Evolutionary conservation across 2,888 invertebrate species (phyloP).

Genomic region (Temnothorax rugatulus): DNA sequence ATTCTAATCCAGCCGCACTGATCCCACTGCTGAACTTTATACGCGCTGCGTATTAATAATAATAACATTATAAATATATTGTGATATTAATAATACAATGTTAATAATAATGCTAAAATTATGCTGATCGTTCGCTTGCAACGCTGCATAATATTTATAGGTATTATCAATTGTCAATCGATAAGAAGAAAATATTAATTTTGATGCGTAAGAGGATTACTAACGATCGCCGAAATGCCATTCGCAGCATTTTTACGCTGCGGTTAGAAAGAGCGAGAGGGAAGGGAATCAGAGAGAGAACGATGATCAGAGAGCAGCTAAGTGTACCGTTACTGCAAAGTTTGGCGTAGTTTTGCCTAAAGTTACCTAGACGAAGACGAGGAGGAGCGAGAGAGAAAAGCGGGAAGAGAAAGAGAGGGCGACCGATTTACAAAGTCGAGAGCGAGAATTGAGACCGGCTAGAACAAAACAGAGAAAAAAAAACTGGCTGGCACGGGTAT

Average conservation of each 20-base stretch:
- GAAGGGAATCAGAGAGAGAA: neutral
- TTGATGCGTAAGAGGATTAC: constrained; percentile 40
- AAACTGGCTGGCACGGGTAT: neutral
- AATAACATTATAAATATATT: constrained; percentile 19
- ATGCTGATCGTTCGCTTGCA: neutral
- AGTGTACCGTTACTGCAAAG: constrained; percentile 65
- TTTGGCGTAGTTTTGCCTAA: constrained; percentile 66
- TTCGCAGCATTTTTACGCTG: constrained; percentile 55
- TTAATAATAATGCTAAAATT: constrained; percentile 34
- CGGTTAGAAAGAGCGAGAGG: constrained; percentile 35
- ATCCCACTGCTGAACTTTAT: neutral
- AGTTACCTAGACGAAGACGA: constrained; percentile 49
- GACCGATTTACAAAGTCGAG: constrained; percentile 19
- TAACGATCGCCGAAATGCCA: constrained; percentile 54
- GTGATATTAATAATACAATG: constrained; percentile 11
- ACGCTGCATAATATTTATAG: neutral
- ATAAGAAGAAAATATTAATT: constrained; percentile 31
- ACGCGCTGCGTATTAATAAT: constrained; percentile 6
- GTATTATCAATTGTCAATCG: neutral
- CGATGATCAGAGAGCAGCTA: constrained; percentile 38
- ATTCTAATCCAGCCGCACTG: neutral
- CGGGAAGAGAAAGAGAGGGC: constrained; percentile 6
- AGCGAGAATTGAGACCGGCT: constrained; percentile 23
- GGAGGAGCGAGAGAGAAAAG: neutral
- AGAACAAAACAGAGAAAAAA: constrained; percentile 28